Evolutionary conservation across 2,797 vertebrate genomes (phyloP), one percentile per base, ranked within the genome.

Genomic region (Rhinella marina): DNA sequence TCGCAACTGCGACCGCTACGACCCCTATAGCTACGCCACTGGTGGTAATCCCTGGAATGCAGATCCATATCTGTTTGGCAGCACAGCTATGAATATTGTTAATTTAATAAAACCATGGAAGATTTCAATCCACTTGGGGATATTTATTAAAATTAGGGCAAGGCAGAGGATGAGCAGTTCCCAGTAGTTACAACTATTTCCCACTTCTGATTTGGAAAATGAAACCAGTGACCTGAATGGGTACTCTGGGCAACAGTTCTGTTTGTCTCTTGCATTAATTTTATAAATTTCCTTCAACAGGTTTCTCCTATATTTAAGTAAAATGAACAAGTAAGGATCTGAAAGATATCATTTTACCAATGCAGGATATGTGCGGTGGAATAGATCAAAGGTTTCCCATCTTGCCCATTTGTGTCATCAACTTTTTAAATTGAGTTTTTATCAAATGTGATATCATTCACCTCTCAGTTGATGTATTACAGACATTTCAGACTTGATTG

Each of bases 361-460:
- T 1, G 54, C 17, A 27, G 59, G 25, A 59, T 75, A 82, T 87
- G 80, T 62, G 16, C 57, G 64, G 17, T 81, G 79, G 27, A 73
- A 72, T 75, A 32, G 70, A 52, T 82, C 56, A 87, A 21, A 62
- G 19, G 27, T 73, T 81, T 82, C 41, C 70, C 21, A 54, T 76
- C 48, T 73, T 77, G 41, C 48, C 73, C 56, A 64, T 76, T 64
- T 50, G 73, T 75, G 86, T 48, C 32, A 73, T 87, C 70, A 86
- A 29, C 79, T 73, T 87, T 79, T 87, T 48, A 82, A 82, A 87
- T 82, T 82, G 56, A 64, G 66, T 73, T 81, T 72, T 86, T 86
- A 86, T 81, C 77, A 86, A 59, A 81, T 80, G 25, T 59, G 77
- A 70, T 86, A 70, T 27, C 64, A 32, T 70, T 81, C 77, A 70